Evolutionary conservation across 2,888 invertebrate species (phyloP).

Genomic region (Pandemis heparana): DNA sequence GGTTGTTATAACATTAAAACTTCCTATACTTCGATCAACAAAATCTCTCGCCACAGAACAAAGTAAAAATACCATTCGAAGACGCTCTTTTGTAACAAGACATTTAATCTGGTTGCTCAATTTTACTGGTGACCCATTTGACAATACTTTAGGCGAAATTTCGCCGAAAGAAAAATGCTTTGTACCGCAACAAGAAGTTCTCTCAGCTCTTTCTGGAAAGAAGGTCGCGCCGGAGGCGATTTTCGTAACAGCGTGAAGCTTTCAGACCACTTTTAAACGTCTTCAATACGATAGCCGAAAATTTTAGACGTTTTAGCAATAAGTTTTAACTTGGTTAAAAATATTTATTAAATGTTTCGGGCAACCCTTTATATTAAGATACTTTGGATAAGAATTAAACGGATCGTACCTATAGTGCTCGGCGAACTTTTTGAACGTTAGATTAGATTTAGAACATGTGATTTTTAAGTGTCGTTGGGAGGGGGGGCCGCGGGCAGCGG

Average conservation of each 20-base stretch:
- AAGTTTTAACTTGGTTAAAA: constrained; percentile 26
- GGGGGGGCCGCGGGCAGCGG: too few relatives aligned
- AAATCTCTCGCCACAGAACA: not conserved
- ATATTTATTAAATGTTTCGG: not conserved
- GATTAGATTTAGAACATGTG: too few relatives aligned
- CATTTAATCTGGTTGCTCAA: constrained; percentile 35
- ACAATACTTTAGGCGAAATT: constrained; percentile 48
- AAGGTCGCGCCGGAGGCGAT: constrained; percentile 64
- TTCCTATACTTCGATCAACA: not conserved
- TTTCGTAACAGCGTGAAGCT: constrained; percentile 62
- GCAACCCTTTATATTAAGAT: not conserved
- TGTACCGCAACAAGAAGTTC: constrained; percentile 56
- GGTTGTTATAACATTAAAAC: not conserved
- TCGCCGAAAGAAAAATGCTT: constrained; percentile 51
- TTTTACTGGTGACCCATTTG: constrained; percentile 46
- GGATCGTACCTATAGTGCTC: too few relatives aligned
- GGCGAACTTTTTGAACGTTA: too few relatives aligned
- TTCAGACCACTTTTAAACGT: constrained; percentile 55
- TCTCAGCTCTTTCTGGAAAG: constrained; percentile 55
- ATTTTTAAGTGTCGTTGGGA: too few relatives aligned
- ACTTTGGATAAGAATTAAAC: too few relatives aligned
- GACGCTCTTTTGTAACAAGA: constrained; percentile 10
- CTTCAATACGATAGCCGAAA: constrained; percentile 61
- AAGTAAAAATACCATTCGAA: not conserved
- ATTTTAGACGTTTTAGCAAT: constrained; percentile 51